Evolutionary conservation across 1,140 invertebrate genomes (phyloP), one percentile per base, ranked within the genome.

Genomic region (Brachionus rubens): DNA sequence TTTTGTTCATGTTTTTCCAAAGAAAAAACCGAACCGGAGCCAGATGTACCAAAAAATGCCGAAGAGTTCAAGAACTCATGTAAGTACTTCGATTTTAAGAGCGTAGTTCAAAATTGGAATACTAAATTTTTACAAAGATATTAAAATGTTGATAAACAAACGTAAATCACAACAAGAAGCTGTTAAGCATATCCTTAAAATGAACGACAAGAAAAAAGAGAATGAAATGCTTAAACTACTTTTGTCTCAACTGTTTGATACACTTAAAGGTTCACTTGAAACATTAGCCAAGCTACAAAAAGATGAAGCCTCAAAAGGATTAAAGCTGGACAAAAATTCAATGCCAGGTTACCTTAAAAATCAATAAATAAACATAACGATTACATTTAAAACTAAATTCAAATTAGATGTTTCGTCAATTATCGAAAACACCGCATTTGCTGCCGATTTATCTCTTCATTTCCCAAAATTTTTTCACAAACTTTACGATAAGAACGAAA

Each of bases 381-480:
- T n/a, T n/a, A n/a, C 26, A 16, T 28, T 62, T 62, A 40, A 19
- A 62, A 40, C 26, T 14, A 19, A 4, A 12, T 65, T 46, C 7
- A 7, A 16, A 36, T 14, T 12, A 65, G 59, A 65, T 65, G 59
- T 65, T 12, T 65, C 59, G 21, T 43, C 40, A 10, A 24, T 65
- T 2, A 65, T 65, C 10, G 59, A 65, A 65, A 65, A 65, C 26
- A 43, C 36, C 10, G 59, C 59, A 7, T 65, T 65, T 65, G 59
- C 36, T 24, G 40, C 59, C 7, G 59, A 65, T 26, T 43, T 65
- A 24, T 36, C 59, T 65, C 59, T 65, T n/a, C 59, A 41, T 9
- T 65, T 65, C 43, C 59, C 59, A 9, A 43, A 65, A 43, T 65
- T 24, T 41, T 65, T 65, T 26, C 59, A 65, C n/a, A 65, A 65